phyloP scores from a whole-genome alignment of 2,888 invertebrate species.

The Tenthredo notha region DNA sequence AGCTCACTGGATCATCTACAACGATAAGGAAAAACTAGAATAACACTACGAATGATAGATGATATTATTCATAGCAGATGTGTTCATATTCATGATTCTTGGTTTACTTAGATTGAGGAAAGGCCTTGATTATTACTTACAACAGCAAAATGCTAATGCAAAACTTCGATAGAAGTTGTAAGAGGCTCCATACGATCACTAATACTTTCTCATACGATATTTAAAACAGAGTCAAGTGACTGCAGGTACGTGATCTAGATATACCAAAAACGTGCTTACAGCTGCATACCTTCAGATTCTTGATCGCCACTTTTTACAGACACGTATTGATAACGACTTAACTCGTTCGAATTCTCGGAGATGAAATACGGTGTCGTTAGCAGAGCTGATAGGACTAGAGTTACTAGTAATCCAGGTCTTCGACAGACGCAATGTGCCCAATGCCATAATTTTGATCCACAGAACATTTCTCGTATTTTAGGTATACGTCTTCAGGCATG shows the following conservation, averaged over 20 bases:
- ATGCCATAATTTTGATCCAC: constrained; percentile 21
- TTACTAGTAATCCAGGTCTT: constrained; percentile 18
- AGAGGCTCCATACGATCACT: not conserved
- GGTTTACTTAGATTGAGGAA: not conserved
- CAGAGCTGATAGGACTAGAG: not conserved
- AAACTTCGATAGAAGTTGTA: not conserved
- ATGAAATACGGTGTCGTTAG: constrained; percentile 15
- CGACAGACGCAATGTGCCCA: constrained; percentile 41
- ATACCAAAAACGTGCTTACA: not conserved
- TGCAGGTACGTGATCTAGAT: not conserved
- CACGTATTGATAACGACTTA: not conserved
- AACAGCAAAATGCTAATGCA: not conserved
- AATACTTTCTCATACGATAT: not conserved
- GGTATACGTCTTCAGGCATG: not conserved
- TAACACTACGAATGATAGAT: not conserved
- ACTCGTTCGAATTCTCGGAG: not conserved
- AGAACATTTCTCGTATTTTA: constrained; percentile 25
- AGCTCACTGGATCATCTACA: not conserved
- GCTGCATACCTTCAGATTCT: constrained; percentile 24
- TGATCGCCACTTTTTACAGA: not conserved
- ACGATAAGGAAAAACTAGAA: not conserved
- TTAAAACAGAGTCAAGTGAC: constrained; percentile 26
- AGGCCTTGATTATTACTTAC: not conserved
- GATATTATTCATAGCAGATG: not conserved
- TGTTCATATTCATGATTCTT: not conserved